These are phyloP conservation scores for Sesamia nonagrioides DNA, from an alignment of 1,140 invertebrate genomes.

Conservation along the genomic window DNA sequence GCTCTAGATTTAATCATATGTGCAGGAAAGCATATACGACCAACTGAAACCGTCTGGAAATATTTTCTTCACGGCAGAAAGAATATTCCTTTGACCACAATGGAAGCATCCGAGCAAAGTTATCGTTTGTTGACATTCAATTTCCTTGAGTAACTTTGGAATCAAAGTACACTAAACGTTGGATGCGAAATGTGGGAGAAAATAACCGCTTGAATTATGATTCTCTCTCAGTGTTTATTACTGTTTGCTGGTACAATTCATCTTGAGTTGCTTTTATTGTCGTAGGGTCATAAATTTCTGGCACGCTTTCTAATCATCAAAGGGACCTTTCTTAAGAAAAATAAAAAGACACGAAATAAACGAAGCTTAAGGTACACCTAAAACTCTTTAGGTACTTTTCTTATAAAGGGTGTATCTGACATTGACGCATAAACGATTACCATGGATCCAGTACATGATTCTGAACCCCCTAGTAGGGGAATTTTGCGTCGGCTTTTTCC, in stretches of 20 bases:
- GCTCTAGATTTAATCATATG: background rate
- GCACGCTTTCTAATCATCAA: background rate
- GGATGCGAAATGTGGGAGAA: background rate
- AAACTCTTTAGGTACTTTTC: too few species aligned
- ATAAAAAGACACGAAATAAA: background rate
- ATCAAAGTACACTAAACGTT: conserved; percentile 38
- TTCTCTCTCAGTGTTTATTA: conserved; percentile 6
- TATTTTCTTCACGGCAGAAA: conserved; percentile 6
- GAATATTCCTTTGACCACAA: conserved; percentile 28
- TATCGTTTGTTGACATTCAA: conserved; percentile 52
- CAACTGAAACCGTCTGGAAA: conserved; percentile 1
- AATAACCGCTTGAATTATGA: background rate
- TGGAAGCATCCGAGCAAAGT: conserved; percentile 40
- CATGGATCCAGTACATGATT: too few species aligned
- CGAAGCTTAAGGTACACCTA: too few species aligned
- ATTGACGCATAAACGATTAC: too few species aligned
- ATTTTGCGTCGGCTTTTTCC: too few species aligned
- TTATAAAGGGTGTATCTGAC: too few species aligned
- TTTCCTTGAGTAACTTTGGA: conserved; percentile 52
- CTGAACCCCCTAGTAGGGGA: too few species aligned
- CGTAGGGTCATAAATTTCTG: background rate
- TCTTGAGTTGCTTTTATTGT: conserved; percentile 12
- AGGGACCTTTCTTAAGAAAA: background rate
- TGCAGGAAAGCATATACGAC: background rate
- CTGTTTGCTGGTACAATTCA: background rate